Evolutionary conservation across 2,113 vertebrate genomes (phyloP).

Genomic region (Elaphurus davidianus): DNA sequence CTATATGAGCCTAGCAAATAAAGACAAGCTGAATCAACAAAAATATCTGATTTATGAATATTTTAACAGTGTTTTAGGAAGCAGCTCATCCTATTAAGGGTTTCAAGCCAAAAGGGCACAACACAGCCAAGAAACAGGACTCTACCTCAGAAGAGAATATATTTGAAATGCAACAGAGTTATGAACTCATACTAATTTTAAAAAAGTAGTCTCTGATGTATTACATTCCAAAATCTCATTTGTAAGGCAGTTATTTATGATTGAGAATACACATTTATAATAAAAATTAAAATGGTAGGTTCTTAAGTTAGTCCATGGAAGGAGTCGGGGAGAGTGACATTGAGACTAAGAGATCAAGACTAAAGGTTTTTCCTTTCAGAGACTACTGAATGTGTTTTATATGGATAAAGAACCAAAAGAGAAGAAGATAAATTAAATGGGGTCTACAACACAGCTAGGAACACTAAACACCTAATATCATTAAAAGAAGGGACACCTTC

Average conservation of each 20-base stretch:
- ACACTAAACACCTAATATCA: neutral
- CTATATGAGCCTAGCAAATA: constrained; percentile 30
- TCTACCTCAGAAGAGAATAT: neutral
- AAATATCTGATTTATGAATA: constrained; percentile 33
- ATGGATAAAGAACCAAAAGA: neutral
- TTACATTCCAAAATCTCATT: neutral
- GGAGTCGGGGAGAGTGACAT: neutral
- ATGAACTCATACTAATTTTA: neutral
- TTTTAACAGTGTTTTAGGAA: constrained; percentile 44
- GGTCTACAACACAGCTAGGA: neutral
- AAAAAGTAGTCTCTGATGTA: neutral
- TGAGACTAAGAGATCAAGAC: neutral
- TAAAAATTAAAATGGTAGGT: neutral
- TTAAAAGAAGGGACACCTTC: neutral
- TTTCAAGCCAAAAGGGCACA: neutral
- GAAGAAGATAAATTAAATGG: neutral
- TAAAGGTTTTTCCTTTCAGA: constrained; percentile 7
- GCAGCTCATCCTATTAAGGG: neutral
- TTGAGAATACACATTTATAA: neutral
- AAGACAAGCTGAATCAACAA: constrained; percentile 33
- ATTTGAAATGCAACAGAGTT: neutral
- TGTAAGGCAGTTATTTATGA: neutral
- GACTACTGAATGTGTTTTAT: neutral
- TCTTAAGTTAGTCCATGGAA: neutral
- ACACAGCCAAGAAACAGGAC: neutral